Percentiles rank a stretch among this genome's conserved stretches.
These are phyloP conservation scores for Phortica variegata DNA, from an alignment of 1,140 invertebrate species.

Conservation along the genomic window DNA sequence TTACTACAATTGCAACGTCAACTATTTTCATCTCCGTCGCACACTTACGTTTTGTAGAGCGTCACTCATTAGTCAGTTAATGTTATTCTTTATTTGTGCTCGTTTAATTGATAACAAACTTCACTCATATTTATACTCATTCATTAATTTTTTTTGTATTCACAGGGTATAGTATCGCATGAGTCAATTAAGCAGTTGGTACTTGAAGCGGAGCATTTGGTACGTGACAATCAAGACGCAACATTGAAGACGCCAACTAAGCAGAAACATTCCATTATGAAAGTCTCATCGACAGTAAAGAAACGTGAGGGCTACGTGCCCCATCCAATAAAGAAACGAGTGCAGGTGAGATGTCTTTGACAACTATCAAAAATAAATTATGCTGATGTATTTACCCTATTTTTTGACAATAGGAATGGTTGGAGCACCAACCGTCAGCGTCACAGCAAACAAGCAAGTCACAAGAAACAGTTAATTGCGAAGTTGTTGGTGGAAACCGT, in stretches of 20 bases:
- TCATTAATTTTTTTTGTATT: conserved; percentile 1
- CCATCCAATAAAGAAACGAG: conserved; percentile 48
- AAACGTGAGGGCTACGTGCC: conserved; percentile 50
- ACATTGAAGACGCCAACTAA: conserved; percentile 53
- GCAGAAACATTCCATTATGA: conserved; percentile 53
- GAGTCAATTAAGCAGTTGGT: conserved; percentile 57
- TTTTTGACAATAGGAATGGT: conserved; percentile 43
- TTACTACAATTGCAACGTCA: too few species aligned
- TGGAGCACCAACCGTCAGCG: conserved; percentile 48
- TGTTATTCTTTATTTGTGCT: too few species aligned
- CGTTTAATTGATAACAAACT: too few species aligned
- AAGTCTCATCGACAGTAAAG: conserved; percentile 53
- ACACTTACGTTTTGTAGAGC: too few species aligned
- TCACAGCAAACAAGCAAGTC: conserved; percentile 28
- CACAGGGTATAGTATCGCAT: conserved; percentile 53
- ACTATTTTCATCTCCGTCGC: conserved; percentile 17
- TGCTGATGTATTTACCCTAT: background rate
- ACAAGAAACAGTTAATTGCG: conserved; percentile 19
- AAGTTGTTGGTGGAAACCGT: conserved; percentile 17
- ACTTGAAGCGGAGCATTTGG: conserved; percentile 56
- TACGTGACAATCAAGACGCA: conserved; percentile 51
- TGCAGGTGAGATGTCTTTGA: conserved; percentile 35
- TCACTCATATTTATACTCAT: conserved; percentile 6
- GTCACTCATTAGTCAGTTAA: too few species aligned
- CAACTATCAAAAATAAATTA: background rate